These are phyloP conservation scores for Caenorhabditis angaria DNA, from an alignment of 2,888 invertebrate genomes.

Conservation along the genomic window DNA sequence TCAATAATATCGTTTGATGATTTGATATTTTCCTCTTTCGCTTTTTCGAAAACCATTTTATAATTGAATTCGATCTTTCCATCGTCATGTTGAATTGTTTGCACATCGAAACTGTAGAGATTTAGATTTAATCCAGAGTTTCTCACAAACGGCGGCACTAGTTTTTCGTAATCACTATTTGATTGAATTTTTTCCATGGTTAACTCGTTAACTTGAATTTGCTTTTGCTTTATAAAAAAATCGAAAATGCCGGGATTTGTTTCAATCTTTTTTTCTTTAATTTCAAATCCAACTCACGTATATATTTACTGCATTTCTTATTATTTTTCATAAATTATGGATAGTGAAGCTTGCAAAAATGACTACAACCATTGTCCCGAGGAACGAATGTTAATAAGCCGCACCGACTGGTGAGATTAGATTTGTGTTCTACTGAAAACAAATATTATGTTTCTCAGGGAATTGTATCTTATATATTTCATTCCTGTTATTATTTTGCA, in stretches of 20 bases:
- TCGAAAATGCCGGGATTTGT: too few relatives aligned
- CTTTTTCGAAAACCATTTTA: not conserved
- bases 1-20: not conserved
- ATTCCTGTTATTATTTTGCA: constrained; percentile 26
- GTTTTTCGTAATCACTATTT: not conserved
- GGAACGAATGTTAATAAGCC: not conserved
- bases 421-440: not conserved
- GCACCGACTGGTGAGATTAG: not conserved
- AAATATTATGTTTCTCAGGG: constrained; percentile 6
- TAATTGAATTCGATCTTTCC: constrained; percentile 5
- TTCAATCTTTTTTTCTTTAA: not conserved
- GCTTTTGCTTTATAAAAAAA: too few relatives aligned
- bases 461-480: constrained; percentile 21
- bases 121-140: not conserved
- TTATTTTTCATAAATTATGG: too few relatives aligned
- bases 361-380: too few relatives aligned
- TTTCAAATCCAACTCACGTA: too few relatives aligned
- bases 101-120: not conserved
- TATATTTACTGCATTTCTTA: not conserved
- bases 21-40: not conserved
- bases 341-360: too few relatives aligned
- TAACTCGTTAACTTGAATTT: not conserved
- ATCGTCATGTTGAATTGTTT: not conserved
- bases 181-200: not conserved
- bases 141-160: not conserved